phyloP scores from a whole-genome alignment of 2,888 invertebrate species.

The Isoperla grammatica region DNA sequence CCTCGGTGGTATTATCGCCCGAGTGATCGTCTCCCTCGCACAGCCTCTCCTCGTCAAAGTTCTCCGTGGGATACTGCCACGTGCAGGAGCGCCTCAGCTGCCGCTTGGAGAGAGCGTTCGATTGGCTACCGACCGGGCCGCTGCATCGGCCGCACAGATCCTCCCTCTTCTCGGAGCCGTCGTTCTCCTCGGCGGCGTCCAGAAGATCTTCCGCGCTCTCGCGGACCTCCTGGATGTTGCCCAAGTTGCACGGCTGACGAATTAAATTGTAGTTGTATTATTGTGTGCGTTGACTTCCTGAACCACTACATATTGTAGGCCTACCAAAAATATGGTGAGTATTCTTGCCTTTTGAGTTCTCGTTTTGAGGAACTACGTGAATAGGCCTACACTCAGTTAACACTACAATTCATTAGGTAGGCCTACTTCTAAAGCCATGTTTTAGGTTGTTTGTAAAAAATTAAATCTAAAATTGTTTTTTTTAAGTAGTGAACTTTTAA shows the following conservation, averaged over 20 bases:
- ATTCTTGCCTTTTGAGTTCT: too few relatives aligned
- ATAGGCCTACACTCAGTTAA: too few relatives aligned
- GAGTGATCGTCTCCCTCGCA: constrained; percentile 31
- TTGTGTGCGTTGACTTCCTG: too few relatives aligned
- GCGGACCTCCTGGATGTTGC: constrained; percentile 47
- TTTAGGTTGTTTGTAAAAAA: too few relatives aligned
- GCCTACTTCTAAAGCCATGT: too few relatives aligned
- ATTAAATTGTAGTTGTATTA: too few relatives aligned
- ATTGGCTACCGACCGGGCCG: constrained; percentile 4
- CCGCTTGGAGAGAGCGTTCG: constrained; percentile 19
- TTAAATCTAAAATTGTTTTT: too few relatives aligned
- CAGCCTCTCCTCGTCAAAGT: constrained; percentile 35
- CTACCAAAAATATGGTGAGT: too few relatives aligned
- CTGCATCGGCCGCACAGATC: constrained; percentile 20
- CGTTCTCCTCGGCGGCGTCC: constrained; percentile 23
- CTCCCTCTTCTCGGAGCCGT: background rate
- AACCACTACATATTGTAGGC: too few relatives aligned
- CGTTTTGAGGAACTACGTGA: too few relatives aligned
- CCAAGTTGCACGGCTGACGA: constrained; percentile 35
- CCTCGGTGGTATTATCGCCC: constrained; percentile 38
- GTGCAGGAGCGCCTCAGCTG: constrained; percentile 36
- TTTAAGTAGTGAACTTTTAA: too few relatives aligned
- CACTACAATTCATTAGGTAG: too few relatives aligned
- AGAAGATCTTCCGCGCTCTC: constrained; percentile 40
- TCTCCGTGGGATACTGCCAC: constrained; percentile 38